Evolutionary conservation across 2,113 vertebrate genomes (phyloP).

Genomic region (Benitochromis conjunctus): DNA sequence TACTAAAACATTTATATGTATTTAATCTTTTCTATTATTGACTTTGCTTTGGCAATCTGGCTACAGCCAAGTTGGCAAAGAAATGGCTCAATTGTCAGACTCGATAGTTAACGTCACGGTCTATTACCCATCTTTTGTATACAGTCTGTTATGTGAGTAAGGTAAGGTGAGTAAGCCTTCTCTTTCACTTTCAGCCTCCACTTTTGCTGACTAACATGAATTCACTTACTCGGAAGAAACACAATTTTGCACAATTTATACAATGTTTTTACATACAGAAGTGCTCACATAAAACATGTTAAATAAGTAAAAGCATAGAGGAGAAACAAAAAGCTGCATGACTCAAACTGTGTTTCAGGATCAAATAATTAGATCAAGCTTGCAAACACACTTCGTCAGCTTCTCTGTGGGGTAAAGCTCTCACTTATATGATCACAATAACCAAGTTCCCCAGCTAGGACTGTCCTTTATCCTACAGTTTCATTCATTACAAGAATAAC

Average conservation of each 20-base stretch:
- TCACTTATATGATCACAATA: not conserved
- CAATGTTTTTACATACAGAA: not conserved
- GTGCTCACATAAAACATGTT: not conserved
- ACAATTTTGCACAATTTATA: not conserved
- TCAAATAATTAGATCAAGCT: not conserved
- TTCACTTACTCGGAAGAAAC: not conserved
- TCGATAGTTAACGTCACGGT: too few species aligned
- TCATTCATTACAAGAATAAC: not conserved
- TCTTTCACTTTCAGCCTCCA: too few species aligned
- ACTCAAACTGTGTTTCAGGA: not conserved
- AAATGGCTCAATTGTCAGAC: too few species aligned
- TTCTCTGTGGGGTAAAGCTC: not conserved
- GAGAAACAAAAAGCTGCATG: not conserved
- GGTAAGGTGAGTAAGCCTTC: too few species aligned
- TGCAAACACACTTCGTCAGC: not conserved
- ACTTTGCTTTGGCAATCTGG: not conserved
- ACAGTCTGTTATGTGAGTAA: too few species aligned
- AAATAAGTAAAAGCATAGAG: not conserved
- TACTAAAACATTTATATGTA: not conserved
- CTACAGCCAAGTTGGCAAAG: not conserved
- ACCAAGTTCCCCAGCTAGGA: not conserved
- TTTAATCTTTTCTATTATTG: not conserved
- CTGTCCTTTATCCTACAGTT: not conserved
- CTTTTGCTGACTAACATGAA: not conserved
- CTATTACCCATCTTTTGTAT: too few species aligned